Evolutionary conservation across 2,888 invertebrate genomes (phyloP).

Genomic region (Chaitophorus viminalis): DNA sequence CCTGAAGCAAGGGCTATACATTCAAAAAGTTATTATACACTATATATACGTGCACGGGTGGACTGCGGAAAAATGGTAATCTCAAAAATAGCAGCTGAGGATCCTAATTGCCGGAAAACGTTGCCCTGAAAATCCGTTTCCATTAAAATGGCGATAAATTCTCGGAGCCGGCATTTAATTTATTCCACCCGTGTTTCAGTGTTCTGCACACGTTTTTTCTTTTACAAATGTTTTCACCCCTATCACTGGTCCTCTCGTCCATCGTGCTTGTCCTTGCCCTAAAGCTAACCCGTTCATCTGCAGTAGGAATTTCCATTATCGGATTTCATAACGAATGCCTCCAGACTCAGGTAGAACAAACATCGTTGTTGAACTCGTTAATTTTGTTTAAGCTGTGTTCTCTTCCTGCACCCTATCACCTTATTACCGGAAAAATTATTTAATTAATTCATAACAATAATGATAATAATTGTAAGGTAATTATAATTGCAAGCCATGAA

Average conservation of each 20-base stretch:
- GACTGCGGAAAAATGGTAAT: neutral
- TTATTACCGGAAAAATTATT: neutral
- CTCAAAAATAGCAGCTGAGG: slow-evolving; percentile 3
- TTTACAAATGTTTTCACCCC: slow-evolving; percentile 21
- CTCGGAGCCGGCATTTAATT: slow-evolving; percentile 23
- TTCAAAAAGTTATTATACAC: neutral
- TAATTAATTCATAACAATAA: neutral
- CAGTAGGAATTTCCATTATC: neutral
- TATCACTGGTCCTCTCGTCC: neutral
- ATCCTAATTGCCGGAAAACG: slow-evolving; percentile 3
- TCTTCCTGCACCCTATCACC: neutral
- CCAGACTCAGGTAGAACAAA: neutral
- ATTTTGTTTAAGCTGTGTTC: neutral
- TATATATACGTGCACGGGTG: neutral
- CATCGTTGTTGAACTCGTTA: neutral
- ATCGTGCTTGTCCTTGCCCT: neutral
- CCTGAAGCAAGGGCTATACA: neutral
- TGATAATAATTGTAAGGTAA: neutral
- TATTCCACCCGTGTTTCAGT: slow-evolving; percentile 24
- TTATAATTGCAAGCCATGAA: neutral
- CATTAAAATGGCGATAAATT: slow-evolving; percentile 42
- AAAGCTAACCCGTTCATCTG: neutral
- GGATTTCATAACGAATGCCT: neutral
- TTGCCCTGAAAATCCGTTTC: slow-evolving; percentile 33
- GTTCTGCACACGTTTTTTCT: slow-evolving; percentile 9